Evolutionary conservation across 2,113 vertebrate species (phyloP).

Genomic region (Stegostoma tigrinum): DNA sequence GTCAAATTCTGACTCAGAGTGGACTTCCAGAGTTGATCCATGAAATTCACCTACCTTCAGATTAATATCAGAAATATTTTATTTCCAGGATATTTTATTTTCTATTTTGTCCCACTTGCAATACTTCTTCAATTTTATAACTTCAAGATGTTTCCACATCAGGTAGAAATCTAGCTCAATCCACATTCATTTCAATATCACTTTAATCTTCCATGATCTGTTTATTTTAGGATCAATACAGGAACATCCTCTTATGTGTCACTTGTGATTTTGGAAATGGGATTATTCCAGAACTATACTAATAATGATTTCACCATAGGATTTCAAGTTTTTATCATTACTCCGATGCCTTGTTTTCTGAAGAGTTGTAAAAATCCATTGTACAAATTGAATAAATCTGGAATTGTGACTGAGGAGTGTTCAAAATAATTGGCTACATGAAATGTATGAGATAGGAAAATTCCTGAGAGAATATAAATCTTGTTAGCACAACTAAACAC

Average conservation of each 20-base stretch:
- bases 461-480: background rate
- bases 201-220: background rate
- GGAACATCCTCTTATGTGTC: too few relatives aligned
- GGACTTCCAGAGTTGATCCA: background rate
- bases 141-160: too few relatives aligned
- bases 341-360: background rate
- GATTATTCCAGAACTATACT: background rate
- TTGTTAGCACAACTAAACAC: background rate
- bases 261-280: background rate
- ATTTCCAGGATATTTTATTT: background rate
- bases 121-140: background rate
- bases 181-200: too few relatives aligned
- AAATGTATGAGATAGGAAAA: background rate
- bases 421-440: background rate
- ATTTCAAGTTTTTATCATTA: background rate
- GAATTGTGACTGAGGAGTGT: background rate
- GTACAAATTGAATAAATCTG: background rate
- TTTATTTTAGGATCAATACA: background rate
- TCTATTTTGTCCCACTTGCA: background rate
- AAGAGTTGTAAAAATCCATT: background rate
- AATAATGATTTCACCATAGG: background rate
- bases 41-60: background rate
- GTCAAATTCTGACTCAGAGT: too few relatives aligned
- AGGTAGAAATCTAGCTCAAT: too few relatives aligned
- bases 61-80: background rate